Evolutionary conservation across 1,140 invertebrate species (phyloP).

Genomic region (Drosophila bipectinata): DNA sequence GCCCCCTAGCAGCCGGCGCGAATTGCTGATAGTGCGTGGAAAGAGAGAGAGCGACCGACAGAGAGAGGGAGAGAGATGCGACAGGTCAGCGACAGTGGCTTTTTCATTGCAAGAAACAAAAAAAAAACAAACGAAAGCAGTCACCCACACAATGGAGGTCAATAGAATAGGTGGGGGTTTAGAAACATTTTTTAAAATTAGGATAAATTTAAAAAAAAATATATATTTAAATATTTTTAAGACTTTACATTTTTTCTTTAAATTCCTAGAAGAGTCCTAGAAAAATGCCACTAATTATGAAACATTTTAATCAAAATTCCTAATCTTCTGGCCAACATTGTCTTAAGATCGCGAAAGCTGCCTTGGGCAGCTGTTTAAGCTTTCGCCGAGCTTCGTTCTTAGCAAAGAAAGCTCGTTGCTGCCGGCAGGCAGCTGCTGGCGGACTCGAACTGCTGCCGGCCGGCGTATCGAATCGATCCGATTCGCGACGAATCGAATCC

Average conservation of each 20-base stretch:
- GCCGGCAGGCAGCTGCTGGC: slow-evolving; percentile 28
- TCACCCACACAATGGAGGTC: slow-evolving; percentile 7
- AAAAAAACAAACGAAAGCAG: slow-evolving; percentile 17
- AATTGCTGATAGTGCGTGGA: slow-evolving; percentile 64
- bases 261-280: too few relatives aligned
- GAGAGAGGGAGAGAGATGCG: not conserved
- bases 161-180: not conserved
- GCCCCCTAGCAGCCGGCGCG: slow-evolving; percentile 39
- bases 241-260: too few relatives aligned
- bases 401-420: not conserved
- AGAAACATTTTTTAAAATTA: too few relatives aligned
- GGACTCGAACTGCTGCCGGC: not conserved
- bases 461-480: slow-evolving; percentile 13
- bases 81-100: not conserved
- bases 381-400: slow-evolving; percentile 18
- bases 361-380: slow-evolving; percentile 4
- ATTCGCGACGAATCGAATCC: slow-evolving; percentile 2
- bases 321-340: not conserved
- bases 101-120: slow-evolving; percentile 2
- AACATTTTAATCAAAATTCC: not conserved
- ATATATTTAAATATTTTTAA: too few relatives aligned
- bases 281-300: too few relatives aligned
- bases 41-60: not conserved
- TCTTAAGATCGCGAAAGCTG: slow-evolving; percentile 17
- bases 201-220: not conserved